phyloP scores from a whole-genome alignment of 2,113 vertebrate genomes.

The Larimichthys crocea region DNA sequence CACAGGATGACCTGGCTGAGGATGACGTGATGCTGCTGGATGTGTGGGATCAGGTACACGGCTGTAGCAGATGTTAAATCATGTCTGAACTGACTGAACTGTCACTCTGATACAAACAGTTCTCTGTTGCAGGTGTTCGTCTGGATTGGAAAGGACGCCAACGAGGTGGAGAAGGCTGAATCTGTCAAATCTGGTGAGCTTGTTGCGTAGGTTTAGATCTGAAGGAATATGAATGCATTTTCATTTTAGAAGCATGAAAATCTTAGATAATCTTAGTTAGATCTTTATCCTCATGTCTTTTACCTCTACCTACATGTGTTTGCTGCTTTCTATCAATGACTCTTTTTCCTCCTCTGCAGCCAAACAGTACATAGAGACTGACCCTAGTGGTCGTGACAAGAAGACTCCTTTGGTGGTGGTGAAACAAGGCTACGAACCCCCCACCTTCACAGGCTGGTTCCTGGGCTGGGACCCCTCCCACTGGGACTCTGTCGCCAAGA shows the following conservation, averaged over 20 bases:
- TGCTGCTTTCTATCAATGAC: neutral
- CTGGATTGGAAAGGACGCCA: constrained; percentile 95
- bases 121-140: constrained; percentile 86
- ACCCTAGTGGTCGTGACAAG: constrained; percentile 91
- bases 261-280: no score
- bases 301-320: no score
- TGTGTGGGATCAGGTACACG: constrained; percentile 91
- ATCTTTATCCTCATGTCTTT: neutral
- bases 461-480: constrained; percentile 89
- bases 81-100: neutral
- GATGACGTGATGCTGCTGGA: constrained; percentile 96
- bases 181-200: constrained; percentile 90
- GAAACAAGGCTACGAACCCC: constrained; percentile 92
- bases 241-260: no score
- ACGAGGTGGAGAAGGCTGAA: constrained; percentile 89
- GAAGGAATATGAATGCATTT: no score
- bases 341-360: constrained; percentile 79
- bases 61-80: neutral
- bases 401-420: constrained; percentile 87
- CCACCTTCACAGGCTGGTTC: constrained; percentile 95
- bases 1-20: constrained; percentile 93
- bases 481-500: constrained; percentile 54
- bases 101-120: neutral
- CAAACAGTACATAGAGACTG: constrained; percentile 90
- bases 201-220: no score